Percentiles rank a stretch among this genome's conserved stretches.
Evolutionary conservation across 1,140 invertebrate genomes (phyloP).

Genomic region (Zaprionus kolodkinae): DNA sequence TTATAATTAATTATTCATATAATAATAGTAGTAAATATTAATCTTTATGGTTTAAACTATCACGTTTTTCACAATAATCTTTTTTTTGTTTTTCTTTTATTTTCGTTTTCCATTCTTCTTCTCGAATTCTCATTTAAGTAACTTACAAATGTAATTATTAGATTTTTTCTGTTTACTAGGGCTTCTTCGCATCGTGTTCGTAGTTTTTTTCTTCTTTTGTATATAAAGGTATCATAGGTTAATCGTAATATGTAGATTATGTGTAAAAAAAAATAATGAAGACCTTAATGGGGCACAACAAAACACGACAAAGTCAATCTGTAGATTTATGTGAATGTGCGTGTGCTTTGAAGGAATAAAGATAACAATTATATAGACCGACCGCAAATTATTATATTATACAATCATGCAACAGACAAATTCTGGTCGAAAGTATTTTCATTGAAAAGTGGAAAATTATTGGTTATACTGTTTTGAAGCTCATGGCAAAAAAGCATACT

Average conservation of each 20-base stretch:
- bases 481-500: conserved; percentile 11
- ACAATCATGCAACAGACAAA: conserved; percentile 6
- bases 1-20: conserved; percentile 82
- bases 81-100: conserved; percentile 64
- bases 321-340: neutral
- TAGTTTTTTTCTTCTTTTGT: conserved; percentile 46
- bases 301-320: conserved; percentile 40
- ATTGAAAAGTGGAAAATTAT: neutral
- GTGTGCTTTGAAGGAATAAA: neutral
- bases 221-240: conserved; percentile 50
- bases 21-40: conserved; percentile 83
- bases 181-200: conserved; percentile 53
- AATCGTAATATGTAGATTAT: conserved; percentile 56
- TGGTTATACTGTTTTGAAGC: neutral
- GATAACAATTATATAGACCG: neutral
- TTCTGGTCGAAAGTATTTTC: neutral
- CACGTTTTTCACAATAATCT: conserved; percentile 80
- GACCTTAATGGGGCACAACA: conserved; percentile 61
- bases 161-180: conserved; percentile 41
- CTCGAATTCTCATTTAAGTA: conserved; percentile 74
- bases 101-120: conserved; percentile 33
- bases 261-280: conserved; percentile 60
- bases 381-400: conserved; percentile 5
- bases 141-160: conserved; percentile 72
- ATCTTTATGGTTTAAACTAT: conserved; percentile 83